A percentile compares a stretch with the other conserved stretches of the same genome.
Conservation (phyloP, 2,888 invertebrate genomes). For the Choristoneura rosaceana region DNA sequence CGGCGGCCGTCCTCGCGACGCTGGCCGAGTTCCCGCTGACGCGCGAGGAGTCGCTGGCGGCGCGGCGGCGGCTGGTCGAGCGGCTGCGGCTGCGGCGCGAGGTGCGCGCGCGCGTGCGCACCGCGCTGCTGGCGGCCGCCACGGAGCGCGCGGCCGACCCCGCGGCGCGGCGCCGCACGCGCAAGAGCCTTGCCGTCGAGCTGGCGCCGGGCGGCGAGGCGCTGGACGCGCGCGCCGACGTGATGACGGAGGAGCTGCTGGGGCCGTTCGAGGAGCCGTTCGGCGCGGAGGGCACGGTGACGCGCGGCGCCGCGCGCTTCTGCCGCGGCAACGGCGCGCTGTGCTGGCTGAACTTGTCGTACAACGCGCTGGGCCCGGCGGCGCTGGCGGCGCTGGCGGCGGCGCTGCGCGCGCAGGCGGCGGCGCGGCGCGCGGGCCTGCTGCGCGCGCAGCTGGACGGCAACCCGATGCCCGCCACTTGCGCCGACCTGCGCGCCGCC, state of each 20-base stretch:
- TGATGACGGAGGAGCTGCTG: conserved; percentile 43
- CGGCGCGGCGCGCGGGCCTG: conserved; percentile 46
- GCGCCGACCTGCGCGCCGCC: conserved; percentile 43
- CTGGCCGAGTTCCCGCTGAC: conserved; percentile 50
- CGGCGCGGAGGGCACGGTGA: conserved; percentile 42
- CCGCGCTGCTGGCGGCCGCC: conserved; percentile 16
- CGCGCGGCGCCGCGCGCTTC: conserved; percentile 38
- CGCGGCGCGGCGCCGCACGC: conserved; percentile 7
- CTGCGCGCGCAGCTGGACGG: conserved; percentile 50
- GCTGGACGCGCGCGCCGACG: conserved; percentile 42
- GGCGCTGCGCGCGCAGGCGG: conserved; percentile 46
- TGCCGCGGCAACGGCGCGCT: conserved; percentile 50
- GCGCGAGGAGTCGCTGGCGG: conserved; percentile 44
- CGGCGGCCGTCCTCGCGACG: conserved; percentile 44
- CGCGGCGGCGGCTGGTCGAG: conserved; percentile 46
- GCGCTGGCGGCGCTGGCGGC: conserved; percentile 24
- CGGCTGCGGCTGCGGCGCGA: conserved; percentile 42
- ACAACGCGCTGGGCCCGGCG: conserved; percentile 48
- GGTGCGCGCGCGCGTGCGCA: conserved; percentile 35
- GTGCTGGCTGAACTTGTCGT: conserved; percentile 49
- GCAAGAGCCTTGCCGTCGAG: conserved; percentile 40
- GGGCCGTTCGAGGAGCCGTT: conserved; percentile 48
- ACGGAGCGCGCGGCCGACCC: conserved; percentile 11
- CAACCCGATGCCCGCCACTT: conserved; percentile 45
- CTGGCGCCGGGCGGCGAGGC: conserved; percentile 2